These are phyloP conservation scores for Scopus umbretta DNA, from an alignment of 2,113 vertebrate species.

Conservation along the genomic window DNA sequence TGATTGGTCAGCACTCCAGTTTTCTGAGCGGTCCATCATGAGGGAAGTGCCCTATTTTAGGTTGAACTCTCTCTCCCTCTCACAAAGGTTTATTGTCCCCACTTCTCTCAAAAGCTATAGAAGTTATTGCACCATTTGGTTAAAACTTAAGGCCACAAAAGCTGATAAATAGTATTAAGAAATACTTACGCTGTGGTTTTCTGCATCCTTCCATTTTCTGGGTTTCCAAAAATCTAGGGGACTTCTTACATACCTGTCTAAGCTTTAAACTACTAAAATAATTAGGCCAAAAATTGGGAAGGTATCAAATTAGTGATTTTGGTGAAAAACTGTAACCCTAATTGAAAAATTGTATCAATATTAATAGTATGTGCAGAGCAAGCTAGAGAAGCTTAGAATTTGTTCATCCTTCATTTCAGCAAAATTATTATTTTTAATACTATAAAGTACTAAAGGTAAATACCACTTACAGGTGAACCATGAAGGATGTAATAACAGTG, in stretches of 20 bases:
- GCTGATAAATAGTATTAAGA: background rate
- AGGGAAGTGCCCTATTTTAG: background rate
- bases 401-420: background rate
- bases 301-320: background rate
- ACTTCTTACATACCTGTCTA: background rate
- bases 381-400: background rate
- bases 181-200: background rate
- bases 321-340: background rate
- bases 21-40: background rate
- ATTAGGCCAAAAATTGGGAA: background rate
- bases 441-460: background rate
- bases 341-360: background rate
- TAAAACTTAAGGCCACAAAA: background rate
- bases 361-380: background rate
- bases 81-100: background rate
- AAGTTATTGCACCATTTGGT: background rate
- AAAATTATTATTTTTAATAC: background rate
- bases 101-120: background rate
- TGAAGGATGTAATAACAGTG: background rate
- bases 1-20: background rate
- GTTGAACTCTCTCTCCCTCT: background rate
- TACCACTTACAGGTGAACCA: background rate
- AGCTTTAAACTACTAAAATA: background rate
- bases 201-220: background rate
- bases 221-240: background rate